Evolutionary conservation across 2,888 invertebrate species (phyloP).

Genomic region (Xanthorhoe designata): DNA sequence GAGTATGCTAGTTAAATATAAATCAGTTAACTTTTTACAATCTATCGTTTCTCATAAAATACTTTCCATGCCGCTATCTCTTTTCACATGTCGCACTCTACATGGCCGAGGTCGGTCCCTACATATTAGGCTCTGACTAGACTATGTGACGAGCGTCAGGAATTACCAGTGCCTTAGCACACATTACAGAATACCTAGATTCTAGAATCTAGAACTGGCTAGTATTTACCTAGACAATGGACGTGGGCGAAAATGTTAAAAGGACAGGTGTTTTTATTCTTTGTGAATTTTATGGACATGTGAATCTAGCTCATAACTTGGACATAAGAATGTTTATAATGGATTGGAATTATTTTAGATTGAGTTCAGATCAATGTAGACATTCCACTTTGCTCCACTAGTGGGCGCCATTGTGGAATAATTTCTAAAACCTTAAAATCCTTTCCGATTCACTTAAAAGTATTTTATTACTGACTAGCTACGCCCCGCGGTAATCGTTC

Average conservation of each 20-base stretch:
- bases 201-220: conserved; percentile 11
- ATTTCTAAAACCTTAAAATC: no score
- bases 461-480: no score
- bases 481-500: no score
- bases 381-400: no score
- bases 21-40: no score
- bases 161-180: conserved; percentile 55
- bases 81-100: conserved; percentile 46
- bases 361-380: no score
- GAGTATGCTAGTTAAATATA: no score
- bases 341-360: background rate
- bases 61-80: conserved; percentile 31
- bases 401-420: no score
- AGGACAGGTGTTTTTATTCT: conserved; percentile 21
- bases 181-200: conserved; percentile 26
- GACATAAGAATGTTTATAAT: conserved; percentile 3
- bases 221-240: conserved; percentile 23
- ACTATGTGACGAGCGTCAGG: conserved; percentile 72
- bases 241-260: conserved; percentile 29
- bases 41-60: no score
- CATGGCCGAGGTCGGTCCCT: conserved; percentile 67
- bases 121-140: conserved; percentile 74
- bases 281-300: conserved; percentile 14
- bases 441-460: no score
- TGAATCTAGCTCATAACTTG: background rate